These are phyloP conservation scores for Pomatostomus ruficeps DNA, from an alignment of 2,113 vertebrate species.

Conservation along the genomic window DNA sequence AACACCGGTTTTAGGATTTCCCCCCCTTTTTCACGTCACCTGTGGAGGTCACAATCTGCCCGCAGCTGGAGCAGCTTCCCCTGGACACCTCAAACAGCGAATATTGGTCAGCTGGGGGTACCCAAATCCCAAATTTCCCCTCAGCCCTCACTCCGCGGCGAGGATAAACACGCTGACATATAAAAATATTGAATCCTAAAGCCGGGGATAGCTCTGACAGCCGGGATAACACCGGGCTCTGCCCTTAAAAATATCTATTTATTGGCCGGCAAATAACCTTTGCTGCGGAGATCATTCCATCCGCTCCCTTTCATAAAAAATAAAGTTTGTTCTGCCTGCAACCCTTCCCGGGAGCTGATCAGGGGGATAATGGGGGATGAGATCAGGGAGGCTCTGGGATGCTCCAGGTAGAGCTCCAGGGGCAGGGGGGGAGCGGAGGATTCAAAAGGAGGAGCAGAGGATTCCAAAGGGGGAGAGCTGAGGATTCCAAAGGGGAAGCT, in stretches of 20 bases:
- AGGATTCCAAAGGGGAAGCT: too few species aligned
- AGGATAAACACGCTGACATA: not conserved
- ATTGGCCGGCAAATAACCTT: not conserved
- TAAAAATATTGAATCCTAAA: not conserved
- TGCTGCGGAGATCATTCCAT: not conserved
- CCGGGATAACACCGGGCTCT: not conserved
- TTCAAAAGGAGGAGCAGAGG: too few species aligned
- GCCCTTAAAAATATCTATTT: not conserved
- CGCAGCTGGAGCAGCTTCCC: not conserved
- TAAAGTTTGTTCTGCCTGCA: not conserved
- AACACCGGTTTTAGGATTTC: not conserved
- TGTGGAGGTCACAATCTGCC: not conserved
- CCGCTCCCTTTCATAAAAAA: not conserved
- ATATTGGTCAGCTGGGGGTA: not conserved
- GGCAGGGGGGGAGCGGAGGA: too few species aligned
- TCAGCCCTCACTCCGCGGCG: rapidly evolving
- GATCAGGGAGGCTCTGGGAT: not conserved
- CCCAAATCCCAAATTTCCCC: not conserved
- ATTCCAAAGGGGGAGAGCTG: too few species aligned
- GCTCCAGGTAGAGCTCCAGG: too few species aligned
- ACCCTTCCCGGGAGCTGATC: not conserved
- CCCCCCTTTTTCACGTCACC: not conserved
- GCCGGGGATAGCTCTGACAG: not conserved
- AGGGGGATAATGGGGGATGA: not conserved
- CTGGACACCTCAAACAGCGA: not conserved